Evolutionary conservation across 2,797 vertebrate species (phyloP).

Genomic region (Geotrypetes seraphini): DNA sequence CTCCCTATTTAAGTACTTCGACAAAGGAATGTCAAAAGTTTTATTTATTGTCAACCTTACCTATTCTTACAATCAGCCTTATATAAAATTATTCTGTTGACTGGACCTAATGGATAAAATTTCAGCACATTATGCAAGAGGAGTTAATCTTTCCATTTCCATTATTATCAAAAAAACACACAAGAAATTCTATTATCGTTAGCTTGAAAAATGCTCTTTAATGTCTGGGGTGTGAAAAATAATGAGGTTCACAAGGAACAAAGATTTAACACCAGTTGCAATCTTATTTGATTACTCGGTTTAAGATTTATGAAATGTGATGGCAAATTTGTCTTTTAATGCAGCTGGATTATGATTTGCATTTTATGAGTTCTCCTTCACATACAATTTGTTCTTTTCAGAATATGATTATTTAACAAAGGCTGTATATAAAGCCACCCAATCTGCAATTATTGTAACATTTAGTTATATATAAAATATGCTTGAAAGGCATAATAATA

Average conservation of each 20-base stretch:
- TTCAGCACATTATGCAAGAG: no score
- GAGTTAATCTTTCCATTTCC: no score
- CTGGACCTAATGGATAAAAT: no score
- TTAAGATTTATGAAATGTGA: conserved; percentile 11
- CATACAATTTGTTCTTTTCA: conserved; percentile 6
- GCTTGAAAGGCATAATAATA: background rate
- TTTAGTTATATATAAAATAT: conserved; percentile 7
- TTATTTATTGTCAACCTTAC: no score
- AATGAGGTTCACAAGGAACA: background rate
- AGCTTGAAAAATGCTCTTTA: no score
- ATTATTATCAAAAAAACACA: no score
- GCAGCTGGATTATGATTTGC: conserved; percentile 27
- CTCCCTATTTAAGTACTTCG: no score
- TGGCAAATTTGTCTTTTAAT: conserved; percentile 19
- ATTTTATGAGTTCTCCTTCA: conserved; percentile 25
- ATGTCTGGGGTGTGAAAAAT: no score
- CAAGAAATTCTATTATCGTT: no score
- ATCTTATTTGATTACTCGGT: conserved; percentile 15
- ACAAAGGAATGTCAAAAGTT: no score
- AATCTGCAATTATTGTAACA: conserved; percentile 13
- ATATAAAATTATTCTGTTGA: no score
- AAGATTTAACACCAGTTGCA: conserved; percentile 1
- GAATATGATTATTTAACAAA: conserved; percentile 26
- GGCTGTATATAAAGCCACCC: conserved; percentile 1
- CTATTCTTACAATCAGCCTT: no score